phyloP scores from a whole-genome alignment of 2,888 invertebrate species.

The Xanthia togata region DNA sequence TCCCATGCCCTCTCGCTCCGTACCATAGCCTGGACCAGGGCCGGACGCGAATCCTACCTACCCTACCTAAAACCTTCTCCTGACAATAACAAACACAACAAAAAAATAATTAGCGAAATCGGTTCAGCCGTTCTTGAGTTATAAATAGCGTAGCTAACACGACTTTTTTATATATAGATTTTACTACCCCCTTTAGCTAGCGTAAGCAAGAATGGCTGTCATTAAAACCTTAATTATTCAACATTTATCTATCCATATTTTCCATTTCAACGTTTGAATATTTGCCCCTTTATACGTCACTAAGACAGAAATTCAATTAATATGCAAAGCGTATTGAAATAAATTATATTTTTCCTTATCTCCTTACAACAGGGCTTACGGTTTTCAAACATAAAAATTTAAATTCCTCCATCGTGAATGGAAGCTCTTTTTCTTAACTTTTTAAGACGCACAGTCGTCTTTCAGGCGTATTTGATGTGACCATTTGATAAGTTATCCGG shows the following conservation, averaged over 20 bases:
- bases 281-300: conserved; percentile 61
- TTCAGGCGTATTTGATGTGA: conserved; percentile 27
- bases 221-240: conserved; percentile 40
- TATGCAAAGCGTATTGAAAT: conserved; percentile 79
- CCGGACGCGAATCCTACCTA: too few species aligned
- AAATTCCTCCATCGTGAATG: conserved; percentile 56
- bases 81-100: too few species aligned
- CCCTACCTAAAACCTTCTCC: too few species aligned
- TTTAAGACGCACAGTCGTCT: conserved; percentile 14
- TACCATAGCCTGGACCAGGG: too few species aligned
- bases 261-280: conserved; percentile 58
- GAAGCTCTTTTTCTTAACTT: conserved; percentile 52
- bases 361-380: conserved; percentile 66
- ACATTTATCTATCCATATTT: conserved; percentile 41
- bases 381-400: conserved; percentile 66
- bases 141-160: too few species aligned
- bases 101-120: too few species aligned
- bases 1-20: too few species aligned
- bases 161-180: too few species aligned
- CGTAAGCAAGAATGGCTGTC: neutral
- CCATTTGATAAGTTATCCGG: conserved; percentile 14
- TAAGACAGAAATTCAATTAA: conserved; percentile 75
- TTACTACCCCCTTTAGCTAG: neutral
- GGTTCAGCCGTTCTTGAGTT: too few species aligned
- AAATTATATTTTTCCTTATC: conserved; percentile 77